phyloP scores from a whole-genome alignment of 2,888 invertebrate species.

The Panopea generosa region DNA sequence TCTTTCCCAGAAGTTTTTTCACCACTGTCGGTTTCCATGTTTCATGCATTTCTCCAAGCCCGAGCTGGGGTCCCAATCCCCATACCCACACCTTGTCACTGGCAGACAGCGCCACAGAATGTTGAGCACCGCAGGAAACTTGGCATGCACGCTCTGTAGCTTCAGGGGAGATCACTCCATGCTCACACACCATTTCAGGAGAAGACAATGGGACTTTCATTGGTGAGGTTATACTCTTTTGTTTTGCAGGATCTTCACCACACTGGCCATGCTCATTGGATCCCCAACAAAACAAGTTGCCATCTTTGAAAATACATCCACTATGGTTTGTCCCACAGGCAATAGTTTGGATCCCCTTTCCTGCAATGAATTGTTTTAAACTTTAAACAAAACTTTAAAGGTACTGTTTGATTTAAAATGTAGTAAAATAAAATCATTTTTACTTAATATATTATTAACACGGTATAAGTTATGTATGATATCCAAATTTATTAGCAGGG shows the following conservation, averaged over 20 bases:
- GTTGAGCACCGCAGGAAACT: constrained; percentile 80
- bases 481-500: too few relatives aligned
- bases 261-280: constrained; percentile 87
- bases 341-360: constrained; percentile 88
- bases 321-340: constrained; percentile 90
- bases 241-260: constrained; percentile 87
- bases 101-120: constrained; percentile 80
- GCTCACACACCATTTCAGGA: constrained; percentile 65
- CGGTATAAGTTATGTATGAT: too few relatives aligned
- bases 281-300: constrained; percentile 84
- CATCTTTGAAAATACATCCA: constrained; percentile 77
- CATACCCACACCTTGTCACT: constrained; percentile 83
- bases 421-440: not conserved
- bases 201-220: constrained; percentile 60
- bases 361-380: constrained; percentile 60
- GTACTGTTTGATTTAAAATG: not conserved
- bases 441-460: not conserved
- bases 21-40: constrained; percentile 72
- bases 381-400: constrained; percentile 6
- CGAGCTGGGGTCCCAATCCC: constrained; percentile 82
- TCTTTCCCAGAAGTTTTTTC: constrained; percentile 70
- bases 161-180: constrained; percentile 67
- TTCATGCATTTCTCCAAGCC: constrained; percentile 62
- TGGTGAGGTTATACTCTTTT: constrained; percentile 67
- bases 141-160: constrained; percentile 59